These are phyloP conservation scores for Coregonus sp. DNA, from an alignment of 2,797 vertebrate genomes.

Conservation along the genomic window DNA sequence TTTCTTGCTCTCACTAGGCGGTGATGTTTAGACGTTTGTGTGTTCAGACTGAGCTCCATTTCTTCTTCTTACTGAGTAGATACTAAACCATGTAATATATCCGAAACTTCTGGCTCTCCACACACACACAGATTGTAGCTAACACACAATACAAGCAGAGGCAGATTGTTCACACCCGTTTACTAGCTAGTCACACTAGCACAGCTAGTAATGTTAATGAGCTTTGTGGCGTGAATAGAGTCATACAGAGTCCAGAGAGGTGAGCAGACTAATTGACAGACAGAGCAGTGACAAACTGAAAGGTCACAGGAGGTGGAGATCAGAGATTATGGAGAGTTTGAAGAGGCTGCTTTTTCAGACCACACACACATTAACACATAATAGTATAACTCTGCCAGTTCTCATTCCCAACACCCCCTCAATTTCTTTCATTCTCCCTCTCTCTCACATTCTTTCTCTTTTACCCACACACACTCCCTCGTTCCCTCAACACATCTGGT, in stretches of 20 bases:
- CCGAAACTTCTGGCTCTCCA: neutral
- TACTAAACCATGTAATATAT: neutral
- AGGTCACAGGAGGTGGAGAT: neutral
- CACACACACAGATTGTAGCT: neutral
- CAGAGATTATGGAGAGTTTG: neutral
- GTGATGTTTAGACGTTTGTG: neutral
- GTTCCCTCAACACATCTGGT: slow-evolving; percentile 68
- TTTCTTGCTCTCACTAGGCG: neutral
- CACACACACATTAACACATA: neutral
- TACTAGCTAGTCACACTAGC: neutral
- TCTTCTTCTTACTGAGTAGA: neutral
- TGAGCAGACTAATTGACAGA: neutral
- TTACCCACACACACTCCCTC: slow-evolving; percentile 27
- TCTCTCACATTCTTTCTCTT: neutral
- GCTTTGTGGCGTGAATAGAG: neutral
- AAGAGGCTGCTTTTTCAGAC: neutral
- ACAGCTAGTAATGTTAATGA: neutral
- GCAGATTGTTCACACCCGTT: neutral
- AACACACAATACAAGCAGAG: neutral
- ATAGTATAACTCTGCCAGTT: neutral
- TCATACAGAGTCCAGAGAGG: neutral
- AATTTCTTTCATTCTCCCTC: slow-evolving; percentile 4
- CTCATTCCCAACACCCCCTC: neutral
- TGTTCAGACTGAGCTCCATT: neutral
- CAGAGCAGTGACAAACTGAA: neutral